Evolutionary conservation across 2,113 vertebrate species (phyloP).

Genomic region (Rhinolophus ferrumequinum): DNA sequence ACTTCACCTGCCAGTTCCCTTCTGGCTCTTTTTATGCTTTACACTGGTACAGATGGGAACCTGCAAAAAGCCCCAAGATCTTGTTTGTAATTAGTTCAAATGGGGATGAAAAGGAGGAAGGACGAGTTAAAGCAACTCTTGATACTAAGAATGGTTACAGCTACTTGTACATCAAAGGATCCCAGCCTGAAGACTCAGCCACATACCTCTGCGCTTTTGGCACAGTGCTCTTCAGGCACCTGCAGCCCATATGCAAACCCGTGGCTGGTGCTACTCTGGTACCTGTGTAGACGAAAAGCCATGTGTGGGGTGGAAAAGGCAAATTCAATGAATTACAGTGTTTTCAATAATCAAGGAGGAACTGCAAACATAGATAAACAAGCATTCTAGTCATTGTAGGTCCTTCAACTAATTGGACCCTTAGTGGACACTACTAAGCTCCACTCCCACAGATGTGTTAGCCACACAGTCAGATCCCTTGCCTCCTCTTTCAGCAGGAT

Average conservation of each 20-base stretch:
- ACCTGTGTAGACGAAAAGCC: neutral
- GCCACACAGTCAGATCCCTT: neutral
- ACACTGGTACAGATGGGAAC: conserved; percentile 32
- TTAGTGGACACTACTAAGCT: neutral
- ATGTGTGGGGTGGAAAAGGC: neutral
- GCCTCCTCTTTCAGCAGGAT: neutral
- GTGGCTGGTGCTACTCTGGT: neutral
- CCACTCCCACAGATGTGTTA: neutral
- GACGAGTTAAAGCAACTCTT: neutral
- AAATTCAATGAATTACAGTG: neutral
- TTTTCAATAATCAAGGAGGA: neutral
- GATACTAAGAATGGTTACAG: neutral
- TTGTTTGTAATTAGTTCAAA: neutral
- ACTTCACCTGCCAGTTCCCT: conserved; percentile 32
- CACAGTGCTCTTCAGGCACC: neutral
- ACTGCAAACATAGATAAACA: neutral
- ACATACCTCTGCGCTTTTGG: conserved; percentile 38
- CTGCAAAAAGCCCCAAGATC: neutral
- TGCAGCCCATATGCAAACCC: neutral
- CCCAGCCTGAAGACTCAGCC: conserved; percentile 31
- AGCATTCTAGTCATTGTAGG: neutral
- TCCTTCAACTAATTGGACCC: neutral
- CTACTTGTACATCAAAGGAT: neutral
- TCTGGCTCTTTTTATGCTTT: neutral
- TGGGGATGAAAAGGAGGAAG: neutral